A percentile compares a stretch with the other conserved stretches of the same genome.
Evolutionary conservation across 23 tunicate species (phyloP).

Genomic region (Styela clava): DNA sequence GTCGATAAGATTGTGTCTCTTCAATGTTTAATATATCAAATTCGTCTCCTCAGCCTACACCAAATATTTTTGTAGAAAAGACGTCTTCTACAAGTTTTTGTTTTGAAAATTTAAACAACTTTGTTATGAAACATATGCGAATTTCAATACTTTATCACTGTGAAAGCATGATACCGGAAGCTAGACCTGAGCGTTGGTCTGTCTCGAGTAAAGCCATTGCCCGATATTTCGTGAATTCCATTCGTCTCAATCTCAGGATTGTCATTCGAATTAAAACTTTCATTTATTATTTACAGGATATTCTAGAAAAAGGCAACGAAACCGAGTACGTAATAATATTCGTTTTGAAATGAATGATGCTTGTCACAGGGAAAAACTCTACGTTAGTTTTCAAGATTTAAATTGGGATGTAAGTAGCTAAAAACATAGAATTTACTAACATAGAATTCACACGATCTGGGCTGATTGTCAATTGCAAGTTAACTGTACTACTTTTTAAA

Average conservation of each 20-base stretch:
- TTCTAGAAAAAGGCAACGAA: constrained; percentile 6
- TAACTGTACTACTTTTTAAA: too few species aligned
- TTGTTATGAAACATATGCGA: not conserved
- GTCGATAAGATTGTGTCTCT: too few species aligned
- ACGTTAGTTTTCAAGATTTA: constrained; percentile 78
- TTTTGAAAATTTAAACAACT: not conserved
- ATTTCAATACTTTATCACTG: not conserved
- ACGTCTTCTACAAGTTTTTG: too few species aligned
- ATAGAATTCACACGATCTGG: too few species aligned
- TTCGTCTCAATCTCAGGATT: too few species aligned
- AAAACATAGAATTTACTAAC: not conserved
- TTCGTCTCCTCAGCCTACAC: too few species aligned
- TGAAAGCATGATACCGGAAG: not conserved
- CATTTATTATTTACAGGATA: not conserved
- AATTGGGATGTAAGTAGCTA: constrained; percentile 79
- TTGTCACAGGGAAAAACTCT: constrained; percentile 57
- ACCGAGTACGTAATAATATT: not conserved
- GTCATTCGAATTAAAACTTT: too few species aligned
- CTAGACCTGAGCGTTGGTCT: not conserved
- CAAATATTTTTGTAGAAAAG: too few species aligned
- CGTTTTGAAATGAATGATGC: constrained; percentile 5
- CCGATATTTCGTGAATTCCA: too few species aligned
- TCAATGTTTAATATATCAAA: too few species aligned
- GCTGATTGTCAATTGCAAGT: too few species aligned
- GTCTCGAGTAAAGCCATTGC: too few species aligned